Evolutionary conservation across 2,888 invertebrate species (phyloP), one percentile per base, ranked within the genome.

Genomic region (Orthosia incerta): DNA sequence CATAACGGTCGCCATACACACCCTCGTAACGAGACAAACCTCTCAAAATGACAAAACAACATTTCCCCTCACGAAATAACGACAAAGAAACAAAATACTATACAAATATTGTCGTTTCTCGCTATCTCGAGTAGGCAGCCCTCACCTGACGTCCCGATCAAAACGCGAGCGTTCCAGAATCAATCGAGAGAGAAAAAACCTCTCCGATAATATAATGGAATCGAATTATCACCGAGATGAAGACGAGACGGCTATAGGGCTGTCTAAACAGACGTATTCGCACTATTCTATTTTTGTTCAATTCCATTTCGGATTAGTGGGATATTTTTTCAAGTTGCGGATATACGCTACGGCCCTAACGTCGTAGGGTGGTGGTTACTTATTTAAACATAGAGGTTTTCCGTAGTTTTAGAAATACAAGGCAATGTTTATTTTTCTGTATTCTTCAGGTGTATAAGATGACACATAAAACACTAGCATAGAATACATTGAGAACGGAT

Each of bases 191-290:
- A 92, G 92, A 93, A 94, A 80, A 94, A 93, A 90, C 84, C 90
- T 88, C 80, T 76, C 72, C 86, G 92, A 93, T 94, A 94, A 94
- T 94, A 94, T 94, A 94, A 96, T 94, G 90, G 94, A 95, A 96
- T 95, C 95, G 94, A 95, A 95, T 96, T 95, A 96, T 96, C 95
- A 92, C 92, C 87, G 88, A 92, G 93, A 94, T 93, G 93, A 94
- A 94, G 94, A 93, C 92, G 91, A 91, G 86, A 89, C 88, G 86
- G 80, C 87, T 79, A 71, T 86, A 85, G 87, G 87, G 87, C 78
- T 85, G 86, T 75, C 82, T 73, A 73, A 82, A 84, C 75, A 77
- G 62, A 62, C 64, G 68, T 45, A 70, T 56, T 56, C 69, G 39
- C 31, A 59, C n/a, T 80, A 53, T 67, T 67, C 53, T 71, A 62